A percentile compares a stretch with the other conserved stretches of the same genome.
Evolutionary conservation across 2,797 vertebrate genomes (phyloP).

Genomic region (Pagetopsis macropterus): DNA sequence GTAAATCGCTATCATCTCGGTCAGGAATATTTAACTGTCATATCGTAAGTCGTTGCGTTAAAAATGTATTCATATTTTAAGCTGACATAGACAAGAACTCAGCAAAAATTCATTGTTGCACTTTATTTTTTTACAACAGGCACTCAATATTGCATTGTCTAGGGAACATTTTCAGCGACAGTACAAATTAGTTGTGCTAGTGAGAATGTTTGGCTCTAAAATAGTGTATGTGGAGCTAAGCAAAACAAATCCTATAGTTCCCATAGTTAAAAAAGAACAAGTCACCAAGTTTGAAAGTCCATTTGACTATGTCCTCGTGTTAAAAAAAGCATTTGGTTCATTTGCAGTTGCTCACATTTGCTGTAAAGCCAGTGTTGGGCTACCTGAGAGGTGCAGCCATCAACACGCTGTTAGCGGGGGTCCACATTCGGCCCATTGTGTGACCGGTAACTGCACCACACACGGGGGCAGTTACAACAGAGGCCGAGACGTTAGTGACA

Average conservation of each 20-base stretch:
- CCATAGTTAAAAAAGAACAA: neutral
- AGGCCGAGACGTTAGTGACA: constrained; percentile 48
- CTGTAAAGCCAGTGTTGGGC: constrained; percentile 38
- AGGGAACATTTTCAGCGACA: neutral
- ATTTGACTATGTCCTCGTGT: neutral
- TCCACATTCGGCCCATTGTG: constrained; percentile 63
- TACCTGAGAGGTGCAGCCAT: constrained; percentile 51
- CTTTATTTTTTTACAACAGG: neutral
- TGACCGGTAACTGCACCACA: constrained; percentile 70
- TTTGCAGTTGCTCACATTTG: constrained; percentile 23
- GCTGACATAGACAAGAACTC: neutral
- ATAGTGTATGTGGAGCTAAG: neutral
- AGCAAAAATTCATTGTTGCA: neutral
- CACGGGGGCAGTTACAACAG: constrained; percentile 37
- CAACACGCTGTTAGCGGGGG: constrained; percentile 21
- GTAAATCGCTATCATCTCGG: no score
- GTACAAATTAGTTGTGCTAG: neutral
- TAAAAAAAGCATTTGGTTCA: neutral
- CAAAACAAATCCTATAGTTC: neutral
- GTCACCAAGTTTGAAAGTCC: neutral
- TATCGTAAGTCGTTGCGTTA: neutral
- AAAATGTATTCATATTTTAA: neutral
- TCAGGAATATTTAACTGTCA: no score
- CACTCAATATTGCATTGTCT: neutral
- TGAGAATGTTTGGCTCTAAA: neutral